Evolutionary conservation across 2,888 invertebrate genomes (phyloP).

Genomic region (Sthenelais limicola): DNA sequence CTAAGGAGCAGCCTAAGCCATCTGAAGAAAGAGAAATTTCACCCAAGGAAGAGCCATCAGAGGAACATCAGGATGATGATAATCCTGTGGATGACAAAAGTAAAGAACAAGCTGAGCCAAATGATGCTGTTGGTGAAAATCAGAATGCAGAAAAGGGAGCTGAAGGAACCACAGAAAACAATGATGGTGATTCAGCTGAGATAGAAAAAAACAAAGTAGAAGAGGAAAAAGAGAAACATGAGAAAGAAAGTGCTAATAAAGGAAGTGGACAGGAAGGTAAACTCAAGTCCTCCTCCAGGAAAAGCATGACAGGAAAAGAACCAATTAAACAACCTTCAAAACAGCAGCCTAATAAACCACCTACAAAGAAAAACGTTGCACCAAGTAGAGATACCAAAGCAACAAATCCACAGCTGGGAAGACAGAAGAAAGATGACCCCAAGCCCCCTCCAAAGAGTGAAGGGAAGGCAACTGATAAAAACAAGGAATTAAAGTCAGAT

Average conservation of each 20-base stretch:
- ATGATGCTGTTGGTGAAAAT: no score
- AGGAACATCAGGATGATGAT: background rate
- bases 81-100: slow-evolving; percentile 2
- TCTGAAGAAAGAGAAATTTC: no score
- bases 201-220: background rate
- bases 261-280: background rate
- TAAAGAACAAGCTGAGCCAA: no score
- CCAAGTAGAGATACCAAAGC: no score
- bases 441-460: no score
- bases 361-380: background rate
- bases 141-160: background rate
- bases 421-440: no score
- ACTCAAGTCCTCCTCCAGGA: background rate
- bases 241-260: slow-evolving; percentile 14
- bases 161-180: background rate
- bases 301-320: background rate
- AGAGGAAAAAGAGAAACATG: background rate
- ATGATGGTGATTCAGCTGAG: no score
- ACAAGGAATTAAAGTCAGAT: slow-evolving; percentile 4
- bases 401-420: no score
- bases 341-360: no score
- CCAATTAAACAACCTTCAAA: no score
- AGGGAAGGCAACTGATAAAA: background rate
- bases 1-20: no score
- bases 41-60: no score